Conservation (phyloP, 2,113 vertebrate species). For the Saccopteryx bilineata region DNA sequence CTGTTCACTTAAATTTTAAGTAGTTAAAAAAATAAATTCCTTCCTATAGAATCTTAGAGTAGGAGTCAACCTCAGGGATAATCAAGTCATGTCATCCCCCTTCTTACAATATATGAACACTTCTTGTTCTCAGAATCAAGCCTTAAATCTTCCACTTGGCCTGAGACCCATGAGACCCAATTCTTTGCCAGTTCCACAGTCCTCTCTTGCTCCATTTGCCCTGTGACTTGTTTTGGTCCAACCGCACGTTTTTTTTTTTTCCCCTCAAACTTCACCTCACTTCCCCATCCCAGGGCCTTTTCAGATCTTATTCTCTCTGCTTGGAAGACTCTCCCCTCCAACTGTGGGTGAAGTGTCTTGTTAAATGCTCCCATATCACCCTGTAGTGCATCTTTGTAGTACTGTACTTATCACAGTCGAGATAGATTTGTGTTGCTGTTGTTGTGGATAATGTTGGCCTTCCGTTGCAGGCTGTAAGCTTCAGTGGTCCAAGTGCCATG, state of each 20-base stretch:
- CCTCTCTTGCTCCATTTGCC: background rate
- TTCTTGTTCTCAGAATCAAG: background rate
- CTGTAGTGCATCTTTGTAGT: background rate
- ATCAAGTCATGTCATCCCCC: background rate
- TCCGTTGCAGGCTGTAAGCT: background rate
- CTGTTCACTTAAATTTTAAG: conserved; percentile 13
- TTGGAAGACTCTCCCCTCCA: background rate
- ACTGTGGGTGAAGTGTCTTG: background rate
- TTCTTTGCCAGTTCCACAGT: no score
- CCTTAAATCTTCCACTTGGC: background rate
- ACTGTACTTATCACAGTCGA: background rate
- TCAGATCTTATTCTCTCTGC: background rate
- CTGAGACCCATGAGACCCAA: rapidly evolving
- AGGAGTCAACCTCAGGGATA: background rate
- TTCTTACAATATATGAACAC: background rate
- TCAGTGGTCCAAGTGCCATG: background rate
- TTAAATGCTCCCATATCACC: background rate
- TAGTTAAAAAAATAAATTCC: background rate
- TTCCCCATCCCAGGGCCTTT: background rate
- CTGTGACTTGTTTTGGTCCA: background rate
- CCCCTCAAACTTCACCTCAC: background rate
- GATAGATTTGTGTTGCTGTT: background rate
- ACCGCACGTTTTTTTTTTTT: background rate
- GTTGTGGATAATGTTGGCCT: background rate
- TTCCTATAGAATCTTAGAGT: background rate